A percentile compares a stretch with the other conserved stretches of the same genome.
phyloP scores from a whole-genome alignment of 2,888 invertebrate species.

The Drosophila quinaria region DNA sequence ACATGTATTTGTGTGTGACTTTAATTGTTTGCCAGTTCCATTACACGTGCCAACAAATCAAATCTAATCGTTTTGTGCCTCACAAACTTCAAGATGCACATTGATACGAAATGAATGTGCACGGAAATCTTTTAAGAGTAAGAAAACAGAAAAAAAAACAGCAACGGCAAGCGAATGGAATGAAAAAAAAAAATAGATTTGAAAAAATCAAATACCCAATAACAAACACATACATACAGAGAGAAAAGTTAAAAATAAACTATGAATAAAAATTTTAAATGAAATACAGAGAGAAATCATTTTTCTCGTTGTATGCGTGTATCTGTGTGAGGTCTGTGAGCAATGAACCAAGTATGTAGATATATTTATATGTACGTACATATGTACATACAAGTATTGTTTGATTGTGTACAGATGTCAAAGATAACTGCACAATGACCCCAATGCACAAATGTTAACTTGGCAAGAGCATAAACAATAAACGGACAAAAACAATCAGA shows the following conservation, averaged over 20 bases:
- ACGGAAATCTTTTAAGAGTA: conserved; percentile 13
- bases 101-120: conserved; percentile 43
- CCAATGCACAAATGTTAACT: conserved; percentile 42
- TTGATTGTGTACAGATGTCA: conserved; percentile 48
- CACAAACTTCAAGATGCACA: conserved; percentile 41
- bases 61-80: conserved; percentile 15
- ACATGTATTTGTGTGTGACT: conserved; percentile 25
- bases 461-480: conserved; percentile 21
- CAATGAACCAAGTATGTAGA: conserved; percentile 29
- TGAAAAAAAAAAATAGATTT: conserved; percentile 26
- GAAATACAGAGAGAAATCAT: conserved; percentile 67
- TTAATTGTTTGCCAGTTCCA: conserved; percentile 46
- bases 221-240: conserved; percentile 52
- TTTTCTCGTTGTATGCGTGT: no score
- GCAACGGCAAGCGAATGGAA: conserved; percentile 44
- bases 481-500: conserved; percentile 8
- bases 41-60: conserved; percentile 42
- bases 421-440: conserved; percentile 64
- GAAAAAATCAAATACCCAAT: conserved; percentile 13
- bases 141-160: conserved; percentile 10
- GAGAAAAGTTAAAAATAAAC: conserved; percentile 84
- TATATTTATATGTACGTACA: conserved; percentile 10
- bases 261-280: conserved; percentile 67
- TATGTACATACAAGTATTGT: conserved; percentile 15
- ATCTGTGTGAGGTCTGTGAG: conserved; percentile 36